Conservation (phyloP, 2,888 invertebrate genomes). For the Entomobrya proxima region DNA sequence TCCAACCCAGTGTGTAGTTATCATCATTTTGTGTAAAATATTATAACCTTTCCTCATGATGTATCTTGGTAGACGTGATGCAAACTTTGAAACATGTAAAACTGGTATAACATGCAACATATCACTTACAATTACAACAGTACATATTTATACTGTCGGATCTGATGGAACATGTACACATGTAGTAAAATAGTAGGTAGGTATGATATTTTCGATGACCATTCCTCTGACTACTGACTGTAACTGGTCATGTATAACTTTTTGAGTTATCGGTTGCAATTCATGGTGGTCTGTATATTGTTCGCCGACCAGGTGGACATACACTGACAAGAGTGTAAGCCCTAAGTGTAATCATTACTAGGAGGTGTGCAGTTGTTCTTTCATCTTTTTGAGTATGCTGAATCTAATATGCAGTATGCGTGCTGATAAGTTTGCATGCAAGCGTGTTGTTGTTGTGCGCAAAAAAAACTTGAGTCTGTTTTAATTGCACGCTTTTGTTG, state of each 20-base stretch:
- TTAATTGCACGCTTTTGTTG: slow-evolving; percentile 49
- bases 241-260: slow-evolving; percentile 8
- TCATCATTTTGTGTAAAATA: background rate
- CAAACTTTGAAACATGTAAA: slow-evolving; percentile 14
- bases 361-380: slow-evolving; percentile 46
- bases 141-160: background rate
- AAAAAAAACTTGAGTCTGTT: slow-evolving; percentile 48
- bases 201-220: background rate
- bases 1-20: background rate
- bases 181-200: no score
- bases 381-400: background rate
- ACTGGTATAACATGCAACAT: slow-evolving; percentile 37
- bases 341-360: slow-evolving; percentile 61
- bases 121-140: slow-evolving; percentile 30
- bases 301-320: slow-evolving; percentile 62
- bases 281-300: slow-evolving; percentile 66
- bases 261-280: slow-evolving; percentile 65
- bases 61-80: no score
- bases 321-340: slow-evolving; percentile 56
- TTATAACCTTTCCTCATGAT: background rate
- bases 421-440: background rate
- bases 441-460: no score
- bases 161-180: no score
- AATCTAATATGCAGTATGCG: background rate
- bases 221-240: background rate